Percentiles rank a stretch among this genome's conserved stretches.
Evolutionary conservation across 2,888 invertebrate species (phyloP).

Genomic region (Cinara cedri): DNA sequence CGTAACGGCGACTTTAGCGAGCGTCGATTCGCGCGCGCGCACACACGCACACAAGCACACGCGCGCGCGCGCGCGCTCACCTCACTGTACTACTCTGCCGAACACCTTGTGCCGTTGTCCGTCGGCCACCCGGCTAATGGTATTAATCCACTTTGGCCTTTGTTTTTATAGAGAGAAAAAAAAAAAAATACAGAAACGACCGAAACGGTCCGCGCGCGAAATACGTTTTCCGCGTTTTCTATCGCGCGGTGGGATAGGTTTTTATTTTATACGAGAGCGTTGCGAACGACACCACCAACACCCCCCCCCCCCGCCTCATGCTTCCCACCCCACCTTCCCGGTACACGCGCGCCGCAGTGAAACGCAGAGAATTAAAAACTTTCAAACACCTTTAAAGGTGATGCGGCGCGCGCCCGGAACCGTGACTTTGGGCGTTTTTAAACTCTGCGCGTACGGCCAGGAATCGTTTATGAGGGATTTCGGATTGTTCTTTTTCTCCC

Average conservation of each 20-base stretch:
- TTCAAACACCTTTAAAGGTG: not conserved
- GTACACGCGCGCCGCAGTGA: not conserved
- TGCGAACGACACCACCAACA: not conserved
- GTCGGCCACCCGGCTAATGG: slow-evolving; percentile 47
- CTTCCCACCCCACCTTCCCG: too few species aligned
- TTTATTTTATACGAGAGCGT: slow-evolving; percentile 1
- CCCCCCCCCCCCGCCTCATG: too few species aligned
- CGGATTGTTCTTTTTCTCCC: too few species aligned
- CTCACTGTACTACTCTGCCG: too few species aligned
- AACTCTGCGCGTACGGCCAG: not conserved
- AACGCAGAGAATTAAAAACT: slow-evolving; percentile 25
- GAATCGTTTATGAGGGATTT: too few species aligned
- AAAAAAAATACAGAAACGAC: slow-evolving; percentile 39
- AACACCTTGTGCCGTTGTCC: slow-evolving; percentile 29
- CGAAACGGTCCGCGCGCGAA: not conserved
- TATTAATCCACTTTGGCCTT: slow-evolving; percentile 49
- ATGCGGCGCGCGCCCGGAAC: too few species aligned
- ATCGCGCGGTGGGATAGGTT: not conserved
- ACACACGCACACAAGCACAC: slow-evolving; percentile 9
- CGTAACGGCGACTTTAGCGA: slow-evolving; percentile 49
- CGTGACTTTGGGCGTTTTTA: too few species aligned
- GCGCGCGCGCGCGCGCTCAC: not conserved
- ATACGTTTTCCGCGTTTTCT: slow-evolving; percentile 20
- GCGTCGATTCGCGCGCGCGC: slow-evolving; percentile 39
- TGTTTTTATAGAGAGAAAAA: slow-evolving; percentile 46